Base-by-base conservation (phyloP, 1,140 invertebrate species). In the Gerris buenoi region DNA sequence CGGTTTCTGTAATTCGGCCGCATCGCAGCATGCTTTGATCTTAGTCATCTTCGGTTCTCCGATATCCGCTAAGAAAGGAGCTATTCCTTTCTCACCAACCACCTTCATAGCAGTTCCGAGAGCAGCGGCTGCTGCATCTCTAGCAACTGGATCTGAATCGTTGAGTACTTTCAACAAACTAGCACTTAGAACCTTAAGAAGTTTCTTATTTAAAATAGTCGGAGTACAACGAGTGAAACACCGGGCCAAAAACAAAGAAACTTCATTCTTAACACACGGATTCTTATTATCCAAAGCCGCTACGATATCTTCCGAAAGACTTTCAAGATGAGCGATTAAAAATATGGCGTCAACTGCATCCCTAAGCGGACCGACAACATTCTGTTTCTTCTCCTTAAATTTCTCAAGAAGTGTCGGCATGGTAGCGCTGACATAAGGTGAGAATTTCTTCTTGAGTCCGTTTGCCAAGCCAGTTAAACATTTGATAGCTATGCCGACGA, bases 321-420 rank as follows among this genome's bases (percentile, higher is more conserved):
- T 79, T 79, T 98, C 96, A 2, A 98, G 80, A 67, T 81, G 89
- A 28, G 89, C 88, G 68, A 86, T 85, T 14, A 83, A 78, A 79
- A 88, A 97, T 68, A 93, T 85, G 10, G 91, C 91, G 80, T 99
- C 96, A 29, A 92, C 88, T n/a, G 92, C 90, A 70, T 98, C 95
- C 46, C 91, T 79, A 22, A 98, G 78, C 1, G 88, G 86, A 29
- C 81, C 74, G 0, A 98, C 92, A 62, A 97, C 94, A 76, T 86
- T 92, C 46, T 86, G 81, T 74, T 99, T 99, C 80, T 97, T 98
- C 77, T 99, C 97, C 74, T 95, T 96, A 74, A 99, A 98, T 80
- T 98, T 98, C 72, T 97, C 94, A 10, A 98, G 76, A 25, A 95
- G 81, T 0, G 86, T 83, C 1, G 90, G 83, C 10, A 97, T 79